Evolutionary conservation across 2,888 invertebrate genomes (phyloP).

Genomic region (Drosophila mettleri): DNA sequence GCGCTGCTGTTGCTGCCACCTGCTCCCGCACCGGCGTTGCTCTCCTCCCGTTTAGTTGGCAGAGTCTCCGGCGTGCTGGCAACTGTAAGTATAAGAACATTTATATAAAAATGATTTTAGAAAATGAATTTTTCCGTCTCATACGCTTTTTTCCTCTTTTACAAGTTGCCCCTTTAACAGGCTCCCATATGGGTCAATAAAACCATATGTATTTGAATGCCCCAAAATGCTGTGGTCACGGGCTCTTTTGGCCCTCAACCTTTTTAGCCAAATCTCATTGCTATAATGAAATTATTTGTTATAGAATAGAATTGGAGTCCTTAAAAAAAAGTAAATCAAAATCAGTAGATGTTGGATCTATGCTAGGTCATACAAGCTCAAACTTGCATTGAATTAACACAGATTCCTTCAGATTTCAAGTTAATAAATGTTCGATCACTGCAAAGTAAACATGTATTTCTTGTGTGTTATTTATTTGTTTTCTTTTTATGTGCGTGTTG

Average conservation of each 20-base stretch:
- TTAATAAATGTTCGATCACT: too few species aligned
- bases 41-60: conserved; percentile 87
- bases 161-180: conserved; percentile 36
- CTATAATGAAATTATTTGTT: conserved; percentile 35
- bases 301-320: too few species aligned
- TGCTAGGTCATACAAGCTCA: too few species aligned
- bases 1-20: conserved; percentile 38
- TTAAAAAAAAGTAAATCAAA: too few species aligned
- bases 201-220: background rate
- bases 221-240: too few species aligned
- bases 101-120: conserved; percentile 44
- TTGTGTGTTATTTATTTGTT: too few species aligned
- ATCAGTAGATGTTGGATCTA: too few species aligned
- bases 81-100: conserved; percentile 88
- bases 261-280: conserved; percentile 50
- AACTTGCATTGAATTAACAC: too few species aligned
- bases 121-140: conserved; percentile 22
- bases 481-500: too few species aligned
- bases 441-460: too few species aligned
- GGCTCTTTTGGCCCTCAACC: conserved; percentile 1
- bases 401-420: too few species aligned
- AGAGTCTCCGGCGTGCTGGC: conserved; percentile 92
- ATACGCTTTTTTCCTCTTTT: background rate
- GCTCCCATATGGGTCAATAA: conserved; percentile 19
- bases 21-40: conserved; percentile 48